These are phyloP conservation scores for Otus scops DNA, from an alignment of 2,797 vertebrate species.

Conservation along the genomic window DNA sequence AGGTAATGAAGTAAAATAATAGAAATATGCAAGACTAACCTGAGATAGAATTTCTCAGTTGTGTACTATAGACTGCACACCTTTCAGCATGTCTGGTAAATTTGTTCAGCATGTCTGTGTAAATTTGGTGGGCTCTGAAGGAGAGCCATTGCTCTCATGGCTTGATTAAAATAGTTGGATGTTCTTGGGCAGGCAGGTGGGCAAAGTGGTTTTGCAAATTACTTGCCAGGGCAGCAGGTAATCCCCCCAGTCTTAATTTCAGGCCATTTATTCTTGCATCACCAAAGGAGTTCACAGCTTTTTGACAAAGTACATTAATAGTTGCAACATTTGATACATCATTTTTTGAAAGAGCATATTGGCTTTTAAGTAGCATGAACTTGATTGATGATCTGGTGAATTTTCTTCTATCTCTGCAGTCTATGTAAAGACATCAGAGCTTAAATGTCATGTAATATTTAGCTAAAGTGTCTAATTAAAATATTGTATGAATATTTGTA, in stretches of 20 bases:
- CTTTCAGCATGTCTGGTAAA: background rate
- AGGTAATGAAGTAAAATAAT: background rate
- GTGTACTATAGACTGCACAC: background rate
- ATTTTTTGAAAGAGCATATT: background rate
- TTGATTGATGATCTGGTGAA: background rate
- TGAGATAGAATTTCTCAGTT: background rate
- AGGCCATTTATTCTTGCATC: background rate
- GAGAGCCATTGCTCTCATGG: background rate
- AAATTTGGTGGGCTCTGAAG: background rate
- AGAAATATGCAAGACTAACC: background rate
- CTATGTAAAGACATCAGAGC: background rate
- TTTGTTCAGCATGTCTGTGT: background rate
- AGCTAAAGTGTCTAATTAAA: background rate
- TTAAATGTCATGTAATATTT: background rate
- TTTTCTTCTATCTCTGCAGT: background rate
- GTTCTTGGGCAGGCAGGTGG: background rate
- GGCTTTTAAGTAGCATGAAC: background rate
- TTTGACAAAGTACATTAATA: background rate
- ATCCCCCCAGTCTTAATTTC: background rate
- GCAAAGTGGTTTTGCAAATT: background rate
- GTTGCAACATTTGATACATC: background rate
- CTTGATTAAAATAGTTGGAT: background rate
- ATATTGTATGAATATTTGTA: background rate
- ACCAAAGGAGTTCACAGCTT: background rate
- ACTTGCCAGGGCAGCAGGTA: background rate